These are phyloP conservation scores for Apodemus agrarius DNA, from an alignment of 2,797 vertebrate species.

Conservation along the genomic window DNA sequence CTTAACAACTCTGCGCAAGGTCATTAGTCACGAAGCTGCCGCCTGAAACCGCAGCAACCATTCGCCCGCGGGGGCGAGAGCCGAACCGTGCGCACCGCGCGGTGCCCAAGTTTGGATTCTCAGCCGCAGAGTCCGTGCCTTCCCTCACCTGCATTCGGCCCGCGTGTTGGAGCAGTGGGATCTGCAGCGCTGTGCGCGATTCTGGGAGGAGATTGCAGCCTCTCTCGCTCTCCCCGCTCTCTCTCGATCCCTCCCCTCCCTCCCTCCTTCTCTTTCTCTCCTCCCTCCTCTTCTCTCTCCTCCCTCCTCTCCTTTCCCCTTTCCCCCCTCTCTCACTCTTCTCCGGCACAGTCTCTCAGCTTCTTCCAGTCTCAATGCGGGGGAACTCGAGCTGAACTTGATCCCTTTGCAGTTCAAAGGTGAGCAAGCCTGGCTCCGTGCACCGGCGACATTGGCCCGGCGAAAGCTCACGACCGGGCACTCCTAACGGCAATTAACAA, in stretches of 20 bases:
- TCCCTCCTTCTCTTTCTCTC: constrained; percentile 76
- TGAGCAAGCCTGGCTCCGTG: constrained; percentile 85
- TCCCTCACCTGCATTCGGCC: constrained; percentile 94
- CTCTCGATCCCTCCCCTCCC: constrained; percentile 81
- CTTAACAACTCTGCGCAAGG: constrained; percentile 90
- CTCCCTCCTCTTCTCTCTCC: constrained; percentile 79
- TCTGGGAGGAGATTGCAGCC: constrained; percentile 98
- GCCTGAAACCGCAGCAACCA: constrained; percentile 84
- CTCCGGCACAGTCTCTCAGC: constrained; percentile 80
- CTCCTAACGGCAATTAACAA: constrained; percentile 85
- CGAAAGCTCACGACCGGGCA: constrained; percentile 79
- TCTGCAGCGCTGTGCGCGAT: constrained; percentile 96
- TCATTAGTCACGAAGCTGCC: constrained; percentile 88
- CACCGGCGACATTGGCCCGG: constrained; percentile 78
- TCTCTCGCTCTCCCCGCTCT: constrained; percentile 84
- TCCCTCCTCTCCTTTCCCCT: constrained; percentile 84
- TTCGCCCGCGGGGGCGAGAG: constrained; percentile 79
- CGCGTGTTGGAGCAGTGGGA: constrained; percentile 93
- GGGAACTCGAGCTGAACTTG: constrained; percentile 92
- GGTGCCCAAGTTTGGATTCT: constrained; percentile 88
- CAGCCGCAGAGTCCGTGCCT: constrained; percentile 90
- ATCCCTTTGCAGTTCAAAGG: constrained; percentile 90
- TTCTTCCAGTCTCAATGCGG: constrained; percentile 87
- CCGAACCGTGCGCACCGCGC: constrained; percentile 76
- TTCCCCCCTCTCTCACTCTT: constrained; percentile 76